A percentile compares a stretch with the other conserved stretches of the same genome.
Evolutionary conservation across 2,888 invertebrate genomes (phyloP).

Genomic region (Scaptomyza parva): DNA sequence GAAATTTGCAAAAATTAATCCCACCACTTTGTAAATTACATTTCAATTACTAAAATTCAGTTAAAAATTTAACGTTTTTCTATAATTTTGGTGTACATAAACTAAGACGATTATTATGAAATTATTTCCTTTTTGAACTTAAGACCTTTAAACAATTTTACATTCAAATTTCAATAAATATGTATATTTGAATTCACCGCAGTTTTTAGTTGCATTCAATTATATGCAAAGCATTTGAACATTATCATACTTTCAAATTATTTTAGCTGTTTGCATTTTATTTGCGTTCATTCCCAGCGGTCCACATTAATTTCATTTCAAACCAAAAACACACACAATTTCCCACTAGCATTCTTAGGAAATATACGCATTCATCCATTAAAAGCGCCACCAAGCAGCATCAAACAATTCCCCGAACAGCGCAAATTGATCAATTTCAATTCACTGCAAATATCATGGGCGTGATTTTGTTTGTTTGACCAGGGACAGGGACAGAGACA

Average conservation of each 20-base stretch:
- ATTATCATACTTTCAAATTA: constrained; percentile 28
- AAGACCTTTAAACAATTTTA: background rate
- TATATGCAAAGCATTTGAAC: constrained; percentile 15
- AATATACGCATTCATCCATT: constrained; percentile 63
- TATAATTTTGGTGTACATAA: background rate
- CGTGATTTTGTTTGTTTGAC: constrained; percentile 61
- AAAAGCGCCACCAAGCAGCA: constrained; percentile 56
- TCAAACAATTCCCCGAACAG: constrained; percentile 71
- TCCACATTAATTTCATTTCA: constrained; percentile 64
- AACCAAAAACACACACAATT: background rate
- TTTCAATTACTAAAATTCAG: no score
- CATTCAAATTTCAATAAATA: background rate
- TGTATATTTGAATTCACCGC: background rate
- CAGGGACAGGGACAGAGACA: background rate
- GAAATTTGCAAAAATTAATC: no score
- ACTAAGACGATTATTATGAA: background rate
- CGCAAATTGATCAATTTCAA: constrained; percentile 80
- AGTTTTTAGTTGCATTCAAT: constrained; percentile 24
- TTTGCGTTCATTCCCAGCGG: constrained; percentile 32
- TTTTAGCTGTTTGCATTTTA: constrained; percentile 8
- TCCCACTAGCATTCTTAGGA: constrained; percentile 26
- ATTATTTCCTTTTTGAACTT: background rate
- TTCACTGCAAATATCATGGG: constrained; percentile 76
- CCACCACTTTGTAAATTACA: no score
- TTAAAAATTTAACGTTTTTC: no score